phyloP scores from a whole-genome alignment of 2,797 vertebrate species.

The Rhinichthys osculus region DNA sequence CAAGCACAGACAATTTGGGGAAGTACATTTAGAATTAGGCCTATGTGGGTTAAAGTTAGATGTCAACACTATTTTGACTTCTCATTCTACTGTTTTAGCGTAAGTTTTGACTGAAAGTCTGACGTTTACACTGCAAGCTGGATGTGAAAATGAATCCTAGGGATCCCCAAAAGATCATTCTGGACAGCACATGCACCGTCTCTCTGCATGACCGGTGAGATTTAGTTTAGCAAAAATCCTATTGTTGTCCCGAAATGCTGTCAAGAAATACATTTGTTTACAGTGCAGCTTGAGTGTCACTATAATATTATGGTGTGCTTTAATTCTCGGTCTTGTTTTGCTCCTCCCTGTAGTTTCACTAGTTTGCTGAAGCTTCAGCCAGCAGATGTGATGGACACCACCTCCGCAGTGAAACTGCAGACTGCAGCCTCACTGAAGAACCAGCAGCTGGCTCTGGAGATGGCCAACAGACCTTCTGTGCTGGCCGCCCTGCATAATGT shows the following conservation, averaged over 20 bases:
- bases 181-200: constrained; percentile 53
- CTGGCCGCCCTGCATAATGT: constrained; percentile 85
- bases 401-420: constrained; percentile 82
- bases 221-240: not conserved
- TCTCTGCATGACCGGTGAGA: constrained; percentile 62
- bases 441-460: constrained; percentile 87
- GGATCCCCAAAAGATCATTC: constrained; percentile 41
- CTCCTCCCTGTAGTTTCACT: constrained; percentile 82
- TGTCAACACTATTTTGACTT: not conserved
- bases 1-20: not conserved
- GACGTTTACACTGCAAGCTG: not conserved
- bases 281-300: not conserved
- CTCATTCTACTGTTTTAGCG: not conserved
- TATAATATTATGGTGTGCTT: not conserved
- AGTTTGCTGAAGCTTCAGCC: constrained; percentile 89
- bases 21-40: not conserved
- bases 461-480: constrained; percentile 88
- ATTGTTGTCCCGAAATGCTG: not conserved
- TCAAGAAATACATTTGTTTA: not conserved
- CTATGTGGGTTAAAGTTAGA: not conserved
- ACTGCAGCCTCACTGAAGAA: constrained; percentile 85
- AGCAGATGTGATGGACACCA: constrained; percentile 80
- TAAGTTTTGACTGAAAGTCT: not conserved
- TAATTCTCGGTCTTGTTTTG: constrained; percentile 47
- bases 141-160: constrained; percentile 52